Evolutionary conservation across 2,113 vertebrate genomes (phyloP).

Genomic region (Corynorhinus townsendii): DNA sequence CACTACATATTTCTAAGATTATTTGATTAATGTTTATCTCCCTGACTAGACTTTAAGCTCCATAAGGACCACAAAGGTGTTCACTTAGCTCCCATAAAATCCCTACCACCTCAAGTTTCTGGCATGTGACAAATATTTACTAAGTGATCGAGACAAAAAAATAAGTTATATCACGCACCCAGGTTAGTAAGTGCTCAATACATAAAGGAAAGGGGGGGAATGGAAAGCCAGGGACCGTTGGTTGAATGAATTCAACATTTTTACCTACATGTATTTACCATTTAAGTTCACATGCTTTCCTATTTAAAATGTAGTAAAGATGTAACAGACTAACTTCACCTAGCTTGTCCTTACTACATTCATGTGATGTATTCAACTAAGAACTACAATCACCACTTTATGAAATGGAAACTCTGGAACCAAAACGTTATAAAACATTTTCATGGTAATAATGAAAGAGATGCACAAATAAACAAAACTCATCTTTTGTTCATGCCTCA

Average conservation of each 20-base stretch:
- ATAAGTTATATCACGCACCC: not conserved
- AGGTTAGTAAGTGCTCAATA: conserved; percentile 19
- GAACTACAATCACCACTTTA: not conserved
- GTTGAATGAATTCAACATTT: not conserved
- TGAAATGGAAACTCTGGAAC: not conserved
- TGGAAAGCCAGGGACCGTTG: not conserved
- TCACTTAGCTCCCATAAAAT: not conserved
- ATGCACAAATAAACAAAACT: conserved; percentile 35
- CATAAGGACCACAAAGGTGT: not conserved
- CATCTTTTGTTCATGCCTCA: not conserved
- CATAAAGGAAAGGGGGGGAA: not conserved
- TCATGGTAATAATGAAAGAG: conserved; percentile 30
- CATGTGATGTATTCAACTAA: not conserved
- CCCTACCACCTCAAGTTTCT: not conserved
- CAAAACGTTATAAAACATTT: not conserved
- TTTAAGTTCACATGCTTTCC: conserved; percentile 18
- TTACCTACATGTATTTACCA: not conserved
- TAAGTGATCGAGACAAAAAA: not conserved
- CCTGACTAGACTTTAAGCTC: not conserved
- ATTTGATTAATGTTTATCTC: not conserved
- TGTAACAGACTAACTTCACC: conserved; percentile 4
- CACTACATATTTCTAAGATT: conserved; percentile 5
- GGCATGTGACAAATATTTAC: conserved; percentile 2
- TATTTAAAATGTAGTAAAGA: conserved; percentile 9
- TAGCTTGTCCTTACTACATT: not conserved